Base-by-base conservation (phyloP, 2,113 vertebrate species). In the Otocyon megalotis region DNA sequence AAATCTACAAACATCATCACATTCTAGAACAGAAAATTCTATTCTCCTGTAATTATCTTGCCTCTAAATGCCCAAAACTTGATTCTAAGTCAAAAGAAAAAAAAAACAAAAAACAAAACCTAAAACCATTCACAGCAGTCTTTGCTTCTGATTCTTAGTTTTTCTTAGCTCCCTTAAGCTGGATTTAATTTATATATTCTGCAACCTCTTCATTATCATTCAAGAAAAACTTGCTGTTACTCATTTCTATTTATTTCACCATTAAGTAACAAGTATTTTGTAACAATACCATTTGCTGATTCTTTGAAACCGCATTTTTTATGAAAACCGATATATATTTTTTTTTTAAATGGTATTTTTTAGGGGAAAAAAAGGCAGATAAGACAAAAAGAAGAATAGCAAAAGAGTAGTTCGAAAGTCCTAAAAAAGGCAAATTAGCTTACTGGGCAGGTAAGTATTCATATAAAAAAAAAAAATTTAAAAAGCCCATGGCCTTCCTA, bases 71-170 rank as follows among this genome's bases (percentile, higher is more conserved):
- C 35, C 43, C 48, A 63, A 96, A 83, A 87, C 19, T 56, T 82
- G 76, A 87, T 80, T 97, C 63, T 82, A 93, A 95, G 54, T 80
- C 56, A 15, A 81, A 2, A 94, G 43, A 65, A 63, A 93, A 90
- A 87, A 50, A 30, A 10, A 90, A 87, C 37, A 30, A 10, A 43
- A 65, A 63, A 93, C 77, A 87, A 50, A 30, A 13, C 4, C 32
- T 7, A 32, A 85, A 32, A 72, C 15, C 86, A 72, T 60, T 82
- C 15, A 69, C 2, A 80, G 43, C 9, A 62, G 58, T 22, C 65
- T 79, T 62, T 79, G 37, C 22, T 80, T 90, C 48, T 76, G 32
- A 62, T 28, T 84, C 85, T 88, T 48, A 91, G 53, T 48, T 95
- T 91, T 89, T 60, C 80, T 65, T 32, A 96, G 53, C 48, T 94